These are phyloP conservation scores for Carcinoscorpius rotundicauda DNA, from an alignment of 1,140 invertebrate genomes.

Conservation along the genomic window DNA sequence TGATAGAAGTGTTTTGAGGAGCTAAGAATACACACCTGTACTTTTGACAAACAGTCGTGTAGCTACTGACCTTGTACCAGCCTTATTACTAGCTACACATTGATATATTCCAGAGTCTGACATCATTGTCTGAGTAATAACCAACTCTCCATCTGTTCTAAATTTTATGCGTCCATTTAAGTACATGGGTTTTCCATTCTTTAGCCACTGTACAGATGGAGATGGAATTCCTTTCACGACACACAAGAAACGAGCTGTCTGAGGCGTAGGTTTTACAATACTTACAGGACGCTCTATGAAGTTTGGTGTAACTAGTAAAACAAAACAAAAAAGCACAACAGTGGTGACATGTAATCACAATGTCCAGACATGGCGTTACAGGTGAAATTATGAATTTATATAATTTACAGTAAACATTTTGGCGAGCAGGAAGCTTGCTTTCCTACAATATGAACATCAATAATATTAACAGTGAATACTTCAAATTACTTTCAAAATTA, in stretches of 20 bases:
- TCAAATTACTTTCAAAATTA: too few species aligned
- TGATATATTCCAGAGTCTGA: slow-evolving; percentile 60
- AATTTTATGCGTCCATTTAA: slow-evolving; percentile 41
- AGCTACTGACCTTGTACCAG: slow-evolving; percentile 48
- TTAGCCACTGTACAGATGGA: slow-evolving; percentile 53
- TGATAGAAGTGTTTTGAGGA: too few species aligned
- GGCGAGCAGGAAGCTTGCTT: too few species aligned
- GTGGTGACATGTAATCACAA: too few species aligned
- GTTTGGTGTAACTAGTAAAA: slow-evolving; percentile 38
- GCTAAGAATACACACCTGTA: too few species aligned
- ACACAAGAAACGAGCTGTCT: slow-evolving; percentile 55
- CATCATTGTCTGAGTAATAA: slow-evolving; percentile 49
- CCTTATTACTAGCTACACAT: slow-evolving; percentile 54
- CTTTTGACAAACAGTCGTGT: slow-evolving; percentile 29
- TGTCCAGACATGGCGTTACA: too few species aligned
- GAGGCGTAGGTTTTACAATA: slow-evolving; percentile 46
- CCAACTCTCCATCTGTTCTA: slow-evolving; percentile 39
- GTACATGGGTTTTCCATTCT: slow-evolving; percentile 34
- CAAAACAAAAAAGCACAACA: too few species aligned
- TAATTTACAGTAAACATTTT: too few species aligned
- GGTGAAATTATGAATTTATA: too few species aligned
- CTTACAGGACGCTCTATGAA: slow-evolving; percentile 44
- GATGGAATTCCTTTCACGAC: slow-evolving; percentile 47
- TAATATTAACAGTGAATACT: too few species aligned
- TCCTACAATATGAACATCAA: too few species aligned